Base-by-base conservation (phyloP, 2,888 invertebrate genomes). In the Neelides folsomi region DNA sequence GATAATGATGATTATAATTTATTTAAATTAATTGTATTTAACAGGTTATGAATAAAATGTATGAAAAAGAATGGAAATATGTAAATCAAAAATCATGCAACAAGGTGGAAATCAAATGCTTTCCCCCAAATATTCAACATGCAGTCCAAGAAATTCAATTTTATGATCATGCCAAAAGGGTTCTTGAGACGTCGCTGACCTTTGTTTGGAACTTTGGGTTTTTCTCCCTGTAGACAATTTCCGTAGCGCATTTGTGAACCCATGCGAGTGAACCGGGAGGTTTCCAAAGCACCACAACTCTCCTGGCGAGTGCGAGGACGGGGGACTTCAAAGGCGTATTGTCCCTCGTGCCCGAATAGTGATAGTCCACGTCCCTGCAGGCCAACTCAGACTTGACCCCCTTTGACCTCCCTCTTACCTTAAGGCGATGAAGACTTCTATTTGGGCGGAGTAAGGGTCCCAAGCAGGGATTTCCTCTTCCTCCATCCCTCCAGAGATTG, bases 371-470 rank as follows among this genome's bases (percentile, higher is more conserved):
- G 27, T 57, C 53, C 37, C 57, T 55, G 20, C 7, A 49, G 16
- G 8, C 27, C 8, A 15, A 34, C 4, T 15, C n/a, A 43, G 10
- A 9, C 4, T 45, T 39, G n/a, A 15, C 15, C 15, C 5, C 15
- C n/a, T n/a, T 15, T 9, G 4, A 39, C 15, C 39, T 13, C 39
- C 39, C 18, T 35, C 46, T 51, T 52, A 59, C 59, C 56, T 53
- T 12, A 59, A 41, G 10, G 55, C 59, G 40, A 59, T 55, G 50
- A 57, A 59, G 44, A 59, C 49, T 46, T 59, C 59, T 3, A 57
- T 54, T 18, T 38, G 44, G 10, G 54, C 48, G 16, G 20, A 46
- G 48, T 59, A 59, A 6, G 51, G 47, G 3, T 47, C 41, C 54
- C 54, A 54, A 10, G 44, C 38, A 9, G 45, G 46, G 18, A 38